Percentiles rank a stretch among this genome's conserved stretches.
Evolutionary conservation across 2,797 vertebrate species (phyloP).

Genomic region (Sebastes kiyomatsui): DNA sequence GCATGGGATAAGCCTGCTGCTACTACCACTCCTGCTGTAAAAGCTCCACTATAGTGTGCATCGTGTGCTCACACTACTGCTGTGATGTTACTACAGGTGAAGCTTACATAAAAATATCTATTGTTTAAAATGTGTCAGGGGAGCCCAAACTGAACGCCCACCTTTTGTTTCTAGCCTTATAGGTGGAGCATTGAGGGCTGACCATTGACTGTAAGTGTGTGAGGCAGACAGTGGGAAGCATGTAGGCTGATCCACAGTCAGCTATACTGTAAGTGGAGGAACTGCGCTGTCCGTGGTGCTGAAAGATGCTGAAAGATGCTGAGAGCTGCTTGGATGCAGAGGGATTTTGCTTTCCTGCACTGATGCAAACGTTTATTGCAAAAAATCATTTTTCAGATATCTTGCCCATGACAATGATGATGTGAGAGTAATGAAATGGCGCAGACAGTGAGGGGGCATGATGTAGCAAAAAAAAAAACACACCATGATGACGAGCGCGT

Average conservation of each 20-base stretch:
- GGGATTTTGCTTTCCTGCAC: neutral
- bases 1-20: conserved; percentile 11
- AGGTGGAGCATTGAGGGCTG: conserved; percentile 35
- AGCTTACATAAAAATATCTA: neutral
- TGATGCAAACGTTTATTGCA: neutral
- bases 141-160: conserved; percentile 50
- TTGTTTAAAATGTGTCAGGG: neutral
- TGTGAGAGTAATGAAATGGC: conserved; percentile 5
- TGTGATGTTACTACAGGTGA: neutral
- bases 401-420: neutral
- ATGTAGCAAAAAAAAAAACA: neutral
- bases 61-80: conserved; percentile 4
- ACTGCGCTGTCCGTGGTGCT: conserved; percentile 78
- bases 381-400: neutral
- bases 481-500: neutral
- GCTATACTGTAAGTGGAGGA: neutral
- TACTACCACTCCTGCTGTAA: neutral
- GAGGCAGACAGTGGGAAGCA: conserved; percentile 35
- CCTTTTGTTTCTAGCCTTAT: conserved; percentile 26
- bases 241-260: conserved; percentile 19
- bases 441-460: neutral
- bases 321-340: neutral
- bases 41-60: neutral
- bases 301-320: conserved; percentile 59
- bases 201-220: conserved; percentile 40